A percentile compares a stretch with the other conserved stretches of the same genome.
phyloP scores from a whole-genome alignment of 2,797 vertebrate genomes.

The Anolis apletophallus region DNA sequence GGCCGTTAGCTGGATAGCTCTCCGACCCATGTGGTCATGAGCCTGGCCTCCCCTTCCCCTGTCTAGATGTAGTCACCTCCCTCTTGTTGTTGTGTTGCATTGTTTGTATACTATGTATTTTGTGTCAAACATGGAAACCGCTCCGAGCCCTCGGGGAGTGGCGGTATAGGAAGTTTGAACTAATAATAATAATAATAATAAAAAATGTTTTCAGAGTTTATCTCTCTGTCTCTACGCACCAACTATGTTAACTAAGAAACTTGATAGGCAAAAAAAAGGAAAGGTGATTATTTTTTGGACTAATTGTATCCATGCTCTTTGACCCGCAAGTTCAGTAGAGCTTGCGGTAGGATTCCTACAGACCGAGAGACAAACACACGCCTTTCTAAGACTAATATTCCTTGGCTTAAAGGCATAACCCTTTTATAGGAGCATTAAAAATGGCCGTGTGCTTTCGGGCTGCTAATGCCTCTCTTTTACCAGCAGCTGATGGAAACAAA shows the following conservation, averaged over 20 bases:
- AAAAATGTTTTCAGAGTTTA: conserved; percentile 72
- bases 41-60: too few relatives aligned
- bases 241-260: conserved; percentile 70
- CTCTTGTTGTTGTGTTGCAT: too few relatives aligned
- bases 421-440: conserved; percentile 75
- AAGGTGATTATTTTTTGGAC: conserved; percentile 31
- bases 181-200: too few relatives aligned
- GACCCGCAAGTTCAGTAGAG: conserved; percentile 3
- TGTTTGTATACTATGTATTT: too few relatives aligned
- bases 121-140: too few relatives aligned
- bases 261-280: conserved; percentile 66
- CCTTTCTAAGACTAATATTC: conserved; percentile 59
- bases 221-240: conserved; percentile 45
- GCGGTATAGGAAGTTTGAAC: too few relatives aligned
- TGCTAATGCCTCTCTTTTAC: conserved; percentile 72
- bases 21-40: too few relatives aligned
- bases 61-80: too few relatives aligned
- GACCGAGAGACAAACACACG: background rate
- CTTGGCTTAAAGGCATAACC: conserved; percentile 73
- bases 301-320: background rate
- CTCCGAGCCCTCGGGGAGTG: too few relatives aligned
- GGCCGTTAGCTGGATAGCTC: too few relatives aligned
- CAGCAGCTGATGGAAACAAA: conserved; percentile 73
- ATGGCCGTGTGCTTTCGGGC: conserved; percentile 66
- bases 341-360: conserved; percentile 13